These are phyloP conservation scores for Gymnothorax javanicus DNA, from an alignment of 2,797 vertebrate species.

Conservation along the genomic window DNA sequence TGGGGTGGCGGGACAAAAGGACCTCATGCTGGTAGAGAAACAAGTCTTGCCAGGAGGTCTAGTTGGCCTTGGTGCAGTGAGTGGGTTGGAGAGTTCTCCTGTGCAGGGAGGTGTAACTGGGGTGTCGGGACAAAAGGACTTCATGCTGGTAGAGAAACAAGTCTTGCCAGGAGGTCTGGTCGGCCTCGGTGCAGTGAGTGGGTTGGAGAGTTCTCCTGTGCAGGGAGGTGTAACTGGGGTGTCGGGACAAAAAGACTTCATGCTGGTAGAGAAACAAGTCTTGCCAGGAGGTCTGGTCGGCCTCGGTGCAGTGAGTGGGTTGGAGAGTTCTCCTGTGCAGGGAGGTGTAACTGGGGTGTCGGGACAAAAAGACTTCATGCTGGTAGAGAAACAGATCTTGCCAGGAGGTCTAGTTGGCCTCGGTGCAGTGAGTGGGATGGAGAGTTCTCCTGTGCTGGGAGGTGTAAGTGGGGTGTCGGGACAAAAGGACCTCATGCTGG, in stretches of 20 bases:
- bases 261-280: too few species aligned
- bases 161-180: too few species aligned
- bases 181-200: too few species aligned
- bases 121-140: neutral
- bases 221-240: neutral
- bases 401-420: conserved; percentile 4
- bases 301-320: too few species aligned
- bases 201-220: too few species aligned
- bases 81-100: neutral
- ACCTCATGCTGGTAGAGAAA: neutral
- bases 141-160: neutral
- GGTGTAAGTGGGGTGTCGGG: neutral
- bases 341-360: too few species aligned
- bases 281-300: too few species aligned
- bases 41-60: conserved; percentile 25
- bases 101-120: neutral
- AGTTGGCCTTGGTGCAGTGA: neutral
- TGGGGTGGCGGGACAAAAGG: too few species aligned
- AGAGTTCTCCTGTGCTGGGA: neutral
- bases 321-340: too few species aligned
- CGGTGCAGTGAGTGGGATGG: neutral
- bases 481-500: neutral
- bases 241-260: neutral
- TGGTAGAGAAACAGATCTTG: conserved; percentile 10
- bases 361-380: too few species aligned